Percentiles rank a stretch among this genome's conserved stretches.
phyloP scores from a whole-genome alignment of 2,113 vertebrate species.

The Esox niger region DNA sequence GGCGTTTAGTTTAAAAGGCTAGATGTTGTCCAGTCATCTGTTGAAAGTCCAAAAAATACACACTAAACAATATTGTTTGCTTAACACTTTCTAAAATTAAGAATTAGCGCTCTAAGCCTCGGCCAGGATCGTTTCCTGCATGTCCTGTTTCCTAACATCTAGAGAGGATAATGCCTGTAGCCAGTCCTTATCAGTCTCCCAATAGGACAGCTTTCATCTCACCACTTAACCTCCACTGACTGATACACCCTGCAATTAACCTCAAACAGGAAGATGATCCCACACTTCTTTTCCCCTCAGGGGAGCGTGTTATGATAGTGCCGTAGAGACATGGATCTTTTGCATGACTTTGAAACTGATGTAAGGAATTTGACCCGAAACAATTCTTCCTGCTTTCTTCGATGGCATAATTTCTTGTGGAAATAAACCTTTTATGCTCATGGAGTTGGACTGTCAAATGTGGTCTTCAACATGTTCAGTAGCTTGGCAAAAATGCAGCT shows the following conservation, averaged over 20 bases:
- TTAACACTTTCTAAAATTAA: background rate
- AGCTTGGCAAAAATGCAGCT: too few species aligned
- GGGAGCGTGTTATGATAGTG: conserved; percentile 24
- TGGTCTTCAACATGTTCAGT: too few species aligned
- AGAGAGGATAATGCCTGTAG: conserved; percentile 37
- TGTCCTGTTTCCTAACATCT: conserved; percentile 44
- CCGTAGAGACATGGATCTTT: conserved; percentile 37
- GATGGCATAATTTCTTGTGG: background rate
- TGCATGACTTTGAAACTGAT: conserved; percentile 15
- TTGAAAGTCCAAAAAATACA: background rate
- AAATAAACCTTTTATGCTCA: too few species aligned
- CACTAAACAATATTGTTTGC: conserved; percentile 21
- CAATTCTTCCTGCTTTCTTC: background rate
- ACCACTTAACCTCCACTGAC: conserved; percentile 48
- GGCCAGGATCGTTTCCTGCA: conserved; percentile 30
- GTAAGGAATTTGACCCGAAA: background rate
- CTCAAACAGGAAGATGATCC: background rate
- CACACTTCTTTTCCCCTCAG: conserved; percentile 19
- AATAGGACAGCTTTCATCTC: conserved; percentile 52
- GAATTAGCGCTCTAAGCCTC: background rate
- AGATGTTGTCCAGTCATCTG: background rate
- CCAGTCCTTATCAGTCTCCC: conserved; percentile 55
- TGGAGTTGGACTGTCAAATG: too few species aligned
- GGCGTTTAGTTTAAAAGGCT: background rate
- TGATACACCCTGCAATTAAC: conserved; percentile 66